Conservation (phyloP, 2,113 vertebrate species). For the Cettia cetti region DNA sequence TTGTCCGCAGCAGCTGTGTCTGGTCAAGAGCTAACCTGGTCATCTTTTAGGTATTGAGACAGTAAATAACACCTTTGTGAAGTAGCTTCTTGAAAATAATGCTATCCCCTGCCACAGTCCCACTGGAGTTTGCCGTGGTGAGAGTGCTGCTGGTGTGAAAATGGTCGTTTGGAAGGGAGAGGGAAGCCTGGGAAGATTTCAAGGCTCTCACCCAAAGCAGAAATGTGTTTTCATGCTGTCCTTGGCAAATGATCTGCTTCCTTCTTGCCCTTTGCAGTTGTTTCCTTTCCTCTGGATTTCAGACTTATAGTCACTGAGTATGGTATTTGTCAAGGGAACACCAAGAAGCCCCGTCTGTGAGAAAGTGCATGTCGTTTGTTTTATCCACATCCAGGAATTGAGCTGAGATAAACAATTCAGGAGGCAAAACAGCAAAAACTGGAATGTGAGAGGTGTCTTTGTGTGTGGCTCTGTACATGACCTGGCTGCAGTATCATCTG, state of each 20-base stretch:
- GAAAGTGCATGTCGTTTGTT: slow-evolving; percentile 56
- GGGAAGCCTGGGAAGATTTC: slow-evolving; percentile 29
- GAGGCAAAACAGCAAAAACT: slow-evolving; percentile 51
- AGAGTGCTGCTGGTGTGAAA: neutral
- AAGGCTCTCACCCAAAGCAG: neutral
- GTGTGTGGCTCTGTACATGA: neutral
- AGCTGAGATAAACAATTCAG: slow-evolving; percentile 51
- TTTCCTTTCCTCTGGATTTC: slow-evolving; percentile 50
- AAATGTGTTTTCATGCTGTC: slow-evolving; percentile 52
- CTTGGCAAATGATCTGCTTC: slow-evolving; percentile 55
- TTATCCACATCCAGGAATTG: slow-evolving; percentile 65
- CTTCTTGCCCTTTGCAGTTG: slow-evolving; percentile 55
- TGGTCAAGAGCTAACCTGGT: neutral
- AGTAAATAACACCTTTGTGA: neutral
- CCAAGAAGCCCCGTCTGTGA: slow-evolving; percentile 38
- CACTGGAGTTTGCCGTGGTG: neutral
- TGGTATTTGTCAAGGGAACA: slow-evolving; percentile 53
- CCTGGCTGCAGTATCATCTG: neutral
- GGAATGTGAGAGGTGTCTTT: slow-evolving; percentile 48
- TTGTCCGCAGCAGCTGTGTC: rapidly evolving
- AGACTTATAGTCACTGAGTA: slow-evolving; percentile 24
- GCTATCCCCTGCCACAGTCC: neutral
- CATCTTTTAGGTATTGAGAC: neutral
- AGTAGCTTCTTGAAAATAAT: neutral
- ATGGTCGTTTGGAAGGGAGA: neutral